Evolutionary conservation across 2,888 invertebrate genomes (phyloP).

Genomic region (Dolichopus griseipennis): DNA sequence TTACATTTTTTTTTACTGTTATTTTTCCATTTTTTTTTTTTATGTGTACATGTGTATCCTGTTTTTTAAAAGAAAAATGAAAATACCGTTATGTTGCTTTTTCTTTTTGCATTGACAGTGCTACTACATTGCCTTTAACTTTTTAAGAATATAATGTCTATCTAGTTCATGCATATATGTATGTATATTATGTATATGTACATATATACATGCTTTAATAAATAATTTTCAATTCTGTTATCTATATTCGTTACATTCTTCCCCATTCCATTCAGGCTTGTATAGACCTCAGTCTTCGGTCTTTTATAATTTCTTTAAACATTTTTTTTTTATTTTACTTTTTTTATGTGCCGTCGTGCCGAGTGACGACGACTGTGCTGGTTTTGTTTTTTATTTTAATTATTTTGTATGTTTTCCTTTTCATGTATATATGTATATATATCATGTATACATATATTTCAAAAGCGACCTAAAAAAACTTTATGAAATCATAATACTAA

Average conservation of each 20-base stretch:
- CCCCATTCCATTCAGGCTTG: no score
- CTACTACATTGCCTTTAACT: background rate
- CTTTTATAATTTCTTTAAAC: background rate
- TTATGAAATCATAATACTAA: constrained; percentile 6
- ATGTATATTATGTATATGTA: no score
- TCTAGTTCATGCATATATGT: no score
- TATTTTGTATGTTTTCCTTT: background rate
- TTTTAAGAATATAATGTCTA: no score
- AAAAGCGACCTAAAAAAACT: background rate
- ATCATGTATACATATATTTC: no score
- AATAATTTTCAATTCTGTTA: no score
- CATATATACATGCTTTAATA: no score
- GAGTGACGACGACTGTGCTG: background rate
- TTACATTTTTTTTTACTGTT: no score
- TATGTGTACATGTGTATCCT: background rate
- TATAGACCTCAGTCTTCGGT: background rate
- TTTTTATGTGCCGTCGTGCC: background rate
- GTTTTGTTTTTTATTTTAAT: background rate
- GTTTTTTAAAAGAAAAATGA: no score
- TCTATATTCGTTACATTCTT: background rate
- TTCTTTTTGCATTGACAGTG: background rate
- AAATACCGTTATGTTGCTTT: no score
- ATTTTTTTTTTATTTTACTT: background rate
- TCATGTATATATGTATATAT: no score
- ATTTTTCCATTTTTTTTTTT: no score